Conservation (phyloP, 2,888 invertebrate species). For the Perithous albicinctus region DNA sequence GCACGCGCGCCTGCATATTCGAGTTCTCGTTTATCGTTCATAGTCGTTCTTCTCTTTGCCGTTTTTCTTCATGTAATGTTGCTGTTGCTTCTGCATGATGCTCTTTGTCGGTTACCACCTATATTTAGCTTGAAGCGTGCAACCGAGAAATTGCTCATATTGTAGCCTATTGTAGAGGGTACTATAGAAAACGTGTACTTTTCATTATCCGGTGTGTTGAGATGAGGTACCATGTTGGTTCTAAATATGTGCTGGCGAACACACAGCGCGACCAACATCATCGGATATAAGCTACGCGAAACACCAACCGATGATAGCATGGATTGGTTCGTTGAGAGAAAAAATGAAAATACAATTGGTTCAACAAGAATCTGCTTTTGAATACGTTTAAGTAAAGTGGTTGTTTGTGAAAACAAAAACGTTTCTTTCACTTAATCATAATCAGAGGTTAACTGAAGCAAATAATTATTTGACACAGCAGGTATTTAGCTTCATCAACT, state of each 20-base stretch:
- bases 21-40: neutral
- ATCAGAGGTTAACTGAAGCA: no score
- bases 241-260: neutral
- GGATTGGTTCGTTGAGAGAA: no score
- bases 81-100: slow-evolving; percentile 10
- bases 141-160: slow-evolving; percentile 57
- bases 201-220: slow-evolving; percentile 42
- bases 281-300: no score
- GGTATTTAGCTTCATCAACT: no score
- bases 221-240: neutral
- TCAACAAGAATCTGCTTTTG: no score
- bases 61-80: slow-evolving; percentile 43
- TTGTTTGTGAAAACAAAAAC: no score
- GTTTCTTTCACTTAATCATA: no score
- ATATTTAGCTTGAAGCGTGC: slow-evolving; percentile 42
- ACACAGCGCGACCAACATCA: neutral
- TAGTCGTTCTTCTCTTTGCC: slow-evolving; percentile 7
- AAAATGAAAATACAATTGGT: no score
- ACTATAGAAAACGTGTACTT: slow-evolving; percentile 26
- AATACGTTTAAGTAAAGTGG: no score
- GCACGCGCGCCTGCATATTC: slow-evolving; percentile 8
- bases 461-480: no score
- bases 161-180: slow-evolving; percentile 17
- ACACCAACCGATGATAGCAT: no score
- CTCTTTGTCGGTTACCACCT: slow-evolving; percentile 43